Percentiles rank a stretch among this genome's conserved stretches.
phyloP scores from a whole-genome alignment of 2,888 invertebrate genomes.

The Agonopterix subpropinquella region DNA sequence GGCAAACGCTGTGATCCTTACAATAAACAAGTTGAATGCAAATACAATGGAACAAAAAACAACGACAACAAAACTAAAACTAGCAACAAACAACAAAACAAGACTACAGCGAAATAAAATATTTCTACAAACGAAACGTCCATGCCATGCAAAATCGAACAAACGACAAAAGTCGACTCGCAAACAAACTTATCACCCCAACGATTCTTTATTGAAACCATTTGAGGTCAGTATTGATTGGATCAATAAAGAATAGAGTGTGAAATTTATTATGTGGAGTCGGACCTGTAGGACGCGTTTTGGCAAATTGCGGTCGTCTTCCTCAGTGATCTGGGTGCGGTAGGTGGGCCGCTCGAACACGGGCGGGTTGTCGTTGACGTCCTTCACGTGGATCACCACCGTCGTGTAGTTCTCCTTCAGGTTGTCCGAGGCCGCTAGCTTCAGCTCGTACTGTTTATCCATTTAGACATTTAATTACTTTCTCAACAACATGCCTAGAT shows the following conservation, averaged over 20 bases:
- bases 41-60: slow-evolving; percentile 35
- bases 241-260: slow-evolving; percentile 40
- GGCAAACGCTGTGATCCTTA: slow-evolving; percentile 14
- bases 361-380: slow-evolving; percentile 98
- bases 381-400: slow-evolving; percentile 97
- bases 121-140: slow-evolving; percentile 40
- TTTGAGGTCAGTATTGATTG: slow-evolving; percentile 8
- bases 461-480: slow-evolving; percentile 1
- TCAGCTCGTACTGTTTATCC: slow-evolving; percentile 87
- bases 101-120: slow-evolving; percentile 42
- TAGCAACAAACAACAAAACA: slow-evolving; percentile 45
- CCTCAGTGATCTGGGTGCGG: slow-evolving; percentile 96
- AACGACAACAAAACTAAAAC: slow-evolving; percentile 36
- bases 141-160: slow-evolving; percentile 63
- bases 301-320: slow-evolving; percentile 95
- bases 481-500: background rate
- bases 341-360: slow-evolving; percentile 96
- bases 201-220: slow-evolving; percentile 40
- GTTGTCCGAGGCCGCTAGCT: slow-evolving; percentile 96
- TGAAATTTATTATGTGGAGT: slow-evolving; percentile 69
- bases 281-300: slow-evolving; percentile 93
- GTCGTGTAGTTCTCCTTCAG: slow-evolving; percentile 98
- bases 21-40: slow-evolving; percentile 40
- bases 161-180: slow-evolving; percentile 28
- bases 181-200: slow-evolving; percentile 24